Evolutionary conservation across 2,797 vertebrate species (phyloP), one percentile per base, ranked within the genome.

Genomic region (Ataeniobius toweri): DNA sequence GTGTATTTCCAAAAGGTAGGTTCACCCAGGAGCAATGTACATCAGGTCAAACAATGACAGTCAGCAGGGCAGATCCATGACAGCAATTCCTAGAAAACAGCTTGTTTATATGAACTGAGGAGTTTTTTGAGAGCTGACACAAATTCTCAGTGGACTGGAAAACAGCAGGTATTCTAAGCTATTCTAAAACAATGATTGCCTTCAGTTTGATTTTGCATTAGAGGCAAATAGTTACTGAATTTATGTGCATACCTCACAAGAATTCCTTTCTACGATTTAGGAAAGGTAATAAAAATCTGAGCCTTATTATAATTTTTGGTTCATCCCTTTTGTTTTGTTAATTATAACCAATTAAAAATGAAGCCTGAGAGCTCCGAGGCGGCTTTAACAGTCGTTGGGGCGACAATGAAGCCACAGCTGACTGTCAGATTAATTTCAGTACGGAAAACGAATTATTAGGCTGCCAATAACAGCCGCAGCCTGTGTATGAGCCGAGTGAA

Each of bases 1-100:
- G 90, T 87, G 85, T 86, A 91, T 85, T 87, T 88, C 89, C 81
- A 89, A 88, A 56, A 88, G 83, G 83, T 78, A 86, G 80, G 91
- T 90, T 92, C 86, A 89, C 73, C 80, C 85, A 75, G 83, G 84
- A 83, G 82, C 78, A 80, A 81, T 24, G 84, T 76, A 80, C 77
- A 81, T 80, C 77, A 76, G 80, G 84, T 93, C 83, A 83, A 86
- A 89, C 83, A 81, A 76, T 80, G 76, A 80, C 79, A 71, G 77
- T 79, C 87, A 86, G 80, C 50, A 71, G 41, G 74, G 74, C 73
- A 88, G 56, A 85, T 80, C 78, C 58, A 78, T 73, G 65, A 86
- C 61, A 39, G 16, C 56, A 58, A 16, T 69, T 72, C 70, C 70
- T 56, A 22, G 8, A n/a, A 88, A 88, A 76, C 46, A 68, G 80